Conservation (phyloP, 2,888 invertebrate genomes). For the Lasius platythorax region DNA sequence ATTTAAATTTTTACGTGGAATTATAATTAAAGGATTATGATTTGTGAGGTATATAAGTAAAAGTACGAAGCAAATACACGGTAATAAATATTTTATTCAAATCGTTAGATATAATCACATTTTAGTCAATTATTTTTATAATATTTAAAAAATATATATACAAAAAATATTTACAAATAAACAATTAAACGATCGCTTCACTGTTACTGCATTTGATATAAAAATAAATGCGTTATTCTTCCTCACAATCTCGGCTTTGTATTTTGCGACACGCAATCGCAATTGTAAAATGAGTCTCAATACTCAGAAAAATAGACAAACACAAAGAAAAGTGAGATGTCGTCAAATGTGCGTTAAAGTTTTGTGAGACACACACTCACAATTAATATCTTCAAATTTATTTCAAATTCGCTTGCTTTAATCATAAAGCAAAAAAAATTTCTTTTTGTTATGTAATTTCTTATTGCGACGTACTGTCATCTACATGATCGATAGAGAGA, state of each 20-base stretch:
- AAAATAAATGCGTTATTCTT: slow-evolving; percentile 72
- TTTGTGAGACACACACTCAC: slow-evolving; percentile 14
- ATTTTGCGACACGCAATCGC: background rate
- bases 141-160: slow-evolving; percentile 77
- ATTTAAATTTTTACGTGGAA: background rate
- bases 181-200: slow-evolving; percentile 62
- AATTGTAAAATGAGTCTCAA: slow-evolving; percentile 38
- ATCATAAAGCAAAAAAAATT: background rate
- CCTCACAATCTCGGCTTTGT: slow-evolving; percentile 40
- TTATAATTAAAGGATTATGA: slow-evolving; percentile 5
- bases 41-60: background rate
- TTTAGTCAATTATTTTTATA: slow-evolving; percentile 68
- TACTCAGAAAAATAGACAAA: slow-evolving; percentile 25
- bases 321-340: slow-evolving; percentile 3
- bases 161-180: slow-evolving; percentile 81
- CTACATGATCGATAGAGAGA: background rate
- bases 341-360: background rate
- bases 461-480: background rate
- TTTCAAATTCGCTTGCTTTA: background rate
- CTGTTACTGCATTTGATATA: slow-evolving; percentile 70
- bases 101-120: slow-evolving; percentile 71
- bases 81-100: slow-evolving; percentile 79
- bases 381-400: slow-evolving; percentile 17
- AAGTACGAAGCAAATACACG: slow-evolving; percentile 14
- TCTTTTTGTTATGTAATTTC: background rate